These are phyloP conservation scores for Rhinolophus ferrumequinum DNA, from an alignment of 2,113 vertebrate genomes.

Conservation along the genomic window DNA sequence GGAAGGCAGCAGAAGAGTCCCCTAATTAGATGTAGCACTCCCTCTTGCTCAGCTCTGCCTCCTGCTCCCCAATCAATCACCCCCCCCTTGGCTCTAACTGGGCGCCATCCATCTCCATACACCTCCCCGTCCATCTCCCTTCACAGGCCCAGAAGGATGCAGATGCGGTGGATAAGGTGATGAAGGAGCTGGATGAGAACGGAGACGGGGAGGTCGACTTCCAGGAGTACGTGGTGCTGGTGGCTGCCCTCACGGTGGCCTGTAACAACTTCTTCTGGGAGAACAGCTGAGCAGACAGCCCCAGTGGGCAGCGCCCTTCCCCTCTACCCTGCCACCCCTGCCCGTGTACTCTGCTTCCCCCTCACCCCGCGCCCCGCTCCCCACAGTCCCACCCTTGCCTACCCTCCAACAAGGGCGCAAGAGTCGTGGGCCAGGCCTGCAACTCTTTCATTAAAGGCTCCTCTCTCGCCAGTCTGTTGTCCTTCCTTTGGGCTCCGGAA, in stretches of 20 bases:
- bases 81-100: background rate
- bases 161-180: constrained; percentile 90
- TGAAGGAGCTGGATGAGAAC: constrained; percentile 94
- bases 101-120: fast-evolving
- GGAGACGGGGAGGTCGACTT: constrained; percentile 94
- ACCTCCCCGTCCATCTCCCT: background rate
- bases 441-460: constrained; percentile 75
- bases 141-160: constrained; percentile 89
- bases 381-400: background rate
- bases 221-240: constrained; percentile 94
- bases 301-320: background rate
- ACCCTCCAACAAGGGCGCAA: constrained; percentile 15
- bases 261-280: constrained; percentile 95
- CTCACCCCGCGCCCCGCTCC: background rate
- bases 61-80: background rate
- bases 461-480: constrained; percentile 5
- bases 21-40: background rate
- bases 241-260: constrained; percentile 92
- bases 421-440: constrained; percentile 15
- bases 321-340: background rate
- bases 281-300: constrained; percentile 80
- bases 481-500: constrained; percentile 25
- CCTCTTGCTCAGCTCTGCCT: background rate
- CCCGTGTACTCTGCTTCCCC: background rate
- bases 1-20: background rate